Evolutionary conservation across 2,888 invertebrate species (phyloP), one percentile per base, ranked within the genome.

Genomic region (Stratiomys singularior): DNA sequence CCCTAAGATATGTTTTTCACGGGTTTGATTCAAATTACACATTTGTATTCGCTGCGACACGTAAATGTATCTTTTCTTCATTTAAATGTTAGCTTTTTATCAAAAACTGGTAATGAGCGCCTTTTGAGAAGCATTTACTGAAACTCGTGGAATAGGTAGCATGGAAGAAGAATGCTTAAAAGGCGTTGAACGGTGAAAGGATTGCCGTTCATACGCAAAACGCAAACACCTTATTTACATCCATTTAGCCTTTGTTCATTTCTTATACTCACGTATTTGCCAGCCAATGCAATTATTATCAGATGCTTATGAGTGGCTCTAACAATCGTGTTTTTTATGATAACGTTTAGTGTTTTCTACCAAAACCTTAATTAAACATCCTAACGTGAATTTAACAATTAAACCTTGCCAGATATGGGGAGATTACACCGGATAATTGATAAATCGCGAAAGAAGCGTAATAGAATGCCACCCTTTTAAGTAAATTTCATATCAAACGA

Each of bases 151-250:
- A 18, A 13, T n/a, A 52, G 52, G 15, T 52, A 18, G 15, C 15
- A 52, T 23, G 60, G 37, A 60, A 28, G 9, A 37, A 60, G 23
- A 18, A 74, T 56, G 28, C 9, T 13, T 9, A 69, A 44, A 23
- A 74, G 74, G 74, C 60, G 74, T 74, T 58, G 37, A 74, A 74
- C 60, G 60, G 74, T 74, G 58, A 74, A 74, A 74, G 60, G 23
- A 71, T 23, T 58, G 11, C 44, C 58, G 72, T 28, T 58, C 18
- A 72, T 72, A 30, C 58, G 27, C n/a, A 15, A 71, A 27, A 44
- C 25, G 60, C 23, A 25, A 7, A 3, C 25, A 60, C 5, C 11
- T 15, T 9, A 60, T 21, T 60, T 25, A 25, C 4, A 60, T 60
- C 60, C 13, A 23, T 13, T 52, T 7, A 9, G 13, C 13, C 44